Evolutionary conservation across 1,140 invertebrate genomes (phyloP).

Genomic region (Drosophila neocordata): DNA sequence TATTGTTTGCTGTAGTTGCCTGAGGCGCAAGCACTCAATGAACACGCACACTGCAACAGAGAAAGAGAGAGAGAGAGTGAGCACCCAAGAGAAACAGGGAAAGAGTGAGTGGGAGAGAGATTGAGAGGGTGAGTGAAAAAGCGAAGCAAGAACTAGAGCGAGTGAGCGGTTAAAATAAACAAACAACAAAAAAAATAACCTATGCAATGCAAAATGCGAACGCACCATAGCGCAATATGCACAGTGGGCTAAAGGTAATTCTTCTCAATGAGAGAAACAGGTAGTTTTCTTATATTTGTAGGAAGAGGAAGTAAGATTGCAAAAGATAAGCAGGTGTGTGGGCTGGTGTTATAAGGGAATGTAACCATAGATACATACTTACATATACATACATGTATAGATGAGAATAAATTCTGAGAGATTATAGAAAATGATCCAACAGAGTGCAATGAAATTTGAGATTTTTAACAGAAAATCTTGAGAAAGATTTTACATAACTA

Average conservation of each 20-base stretch:
- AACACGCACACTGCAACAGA: conserved; percentile 68
- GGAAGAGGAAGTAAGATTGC: conserved; percentile 66
- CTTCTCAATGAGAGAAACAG: conserved; percentile 18
- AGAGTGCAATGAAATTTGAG: conserved; percentile 3
- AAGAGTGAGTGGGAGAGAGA: conserved; percentile 10
- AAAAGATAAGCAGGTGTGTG: conserved; percentile 63
- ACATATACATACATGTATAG: too few species aligned
- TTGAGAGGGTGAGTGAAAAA: background rate
- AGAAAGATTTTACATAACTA: background rate
- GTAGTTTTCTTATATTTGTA: conserved; percentile 30
- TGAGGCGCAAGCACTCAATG: conserved; percentile 64
- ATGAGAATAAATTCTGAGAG: background rate
- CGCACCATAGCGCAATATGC: conserved; percentile 65
- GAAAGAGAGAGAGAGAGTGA: conserved; percentile 11
- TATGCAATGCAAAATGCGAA: conserved; percentile 64
- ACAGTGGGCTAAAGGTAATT: conserved; percentile 56
- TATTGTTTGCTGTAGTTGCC: background rate
- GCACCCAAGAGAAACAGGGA: background rate
- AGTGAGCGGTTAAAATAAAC: conserved; percentile 61
- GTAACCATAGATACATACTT: background rate
- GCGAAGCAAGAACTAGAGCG: conserved; percentile 38
- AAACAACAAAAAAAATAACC: conserved; percentile 32
- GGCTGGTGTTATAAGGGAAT: conserved; percentile 16
- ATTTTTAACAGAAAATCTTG: background rate
- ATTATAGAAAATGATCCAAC: background rate